Base-by-base conservation (phyloP, 2,888 invertebrate species). In the Zeuzera pyrina region DNA sequence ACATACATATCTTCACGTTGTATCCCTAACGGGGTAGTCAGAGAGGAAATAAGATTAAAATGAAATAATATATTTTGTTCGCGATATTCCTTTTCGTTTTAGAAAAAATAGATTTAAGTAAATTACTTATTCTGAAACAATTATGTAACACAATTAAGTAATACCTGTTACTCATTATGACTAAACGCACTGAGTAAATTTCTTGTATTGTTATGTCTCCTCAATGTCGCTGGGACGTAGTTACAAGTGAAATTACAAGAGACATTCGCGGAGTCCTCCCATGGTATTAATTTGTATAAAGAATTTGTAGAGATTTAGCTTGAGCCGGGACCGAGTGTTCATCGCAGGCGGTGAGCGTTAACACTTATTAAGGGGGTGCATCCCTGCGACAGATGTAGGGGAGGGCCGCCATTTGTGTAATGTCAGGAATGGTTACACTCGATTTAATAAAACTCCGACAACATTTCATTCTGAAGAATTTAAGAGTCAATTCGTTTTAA, bases 331-430 rank as follows among this genome's bases (percentile, higher is more conserved):
- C 65, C 55, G 65, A 71, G 74, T 73, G 78, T 74, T 74, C 70
- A 64, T 72, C 72, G 72, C 79, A 76, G 77, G 69, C 74, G 78
- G 77, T 76, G 72, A 77, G 71, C 79, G 78, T 81, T 79, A 78
- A 79, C 81, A 79, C 81, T 79, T 81, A 83, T 83, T 81, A 81
- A 79, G 81, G 79, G 78, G 79, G 77, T 79, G 81, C 83, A 83
- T 83, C 81, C 70, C 76, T 62, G 76, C 81, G 79, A 81, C 81
- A 81, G 81, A 83, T 79, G 83, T 81, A 79, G 81, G 83, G 81
- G 73, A 79, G 77, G 57, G 65, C 69, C 72, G 71, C 78, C 81
- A 79, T 81, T 81, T 81, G 77, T 79, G 76, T 81, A 81, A 83
- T 78, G 78, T 71, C 64, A 77, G 76, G 76, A 81, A 79, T 79